Base-by-base conservation (phyloP, 2,888 invertebrate genomes). In the Plutella xylostella region DNA sequence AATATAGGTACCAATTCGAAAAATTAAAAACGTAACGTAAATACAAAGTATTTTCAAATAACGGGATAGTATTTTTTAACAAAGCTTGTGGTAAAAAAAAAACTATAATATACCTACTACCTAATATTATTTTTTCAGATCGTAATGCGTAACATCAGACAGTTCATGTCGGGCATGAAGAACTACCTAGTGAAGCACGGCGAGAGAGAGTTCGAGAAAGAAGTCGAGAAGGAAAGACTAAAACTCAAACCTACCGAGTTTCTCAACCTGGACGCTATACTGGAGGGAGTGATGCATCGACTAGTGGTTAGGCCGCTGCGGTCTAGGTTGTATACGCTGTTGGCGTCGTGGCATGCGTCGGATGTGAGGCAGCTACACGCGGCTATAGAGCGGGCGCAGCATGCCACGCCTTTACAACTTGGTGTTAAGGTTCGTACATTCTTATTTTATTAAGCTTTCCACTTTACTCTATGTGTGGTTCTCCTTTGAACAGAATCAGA, bases 141-240 rank as follows among this genome's bases (percentile, higher is more conserved):
- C 46, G 93, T 93, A 51, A 93, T 94, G 93, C 86, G 93, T 48
- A 94, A 94, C 63, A 93, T 97, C 86, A 88, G 97, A 1, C 97
- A 97, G 72, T 98, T 98, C 68, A 97, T 98, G 94, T 97, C 94
- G 14, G 98, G 97, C 45, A 97, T 98, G 91, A 98, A 98, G 74
- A 98, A 98, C 74, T 98, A 97, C 73, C 85, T 98, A 48, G 94
- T 97, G 25, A 97, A 97, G 63, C 96, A 97, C 60, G 97, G 97
- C 15, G 97, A 98, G 68, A 90, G 93, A 50, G 94, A 94, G 57
- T 93, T 98, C 66, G 94, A 95, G 65, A 91, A 91, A 56, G 91
- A 97, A 68, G 94, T 98, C 38, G 94, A 96, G 70, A 88, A 90
- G 58, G 94, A 95, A 68, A 85, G 94, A 52, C 86, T 88, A 45